Conservation (phyloP, 2,113 vertebrate species). For the Polypterus senegalus region DNA sequence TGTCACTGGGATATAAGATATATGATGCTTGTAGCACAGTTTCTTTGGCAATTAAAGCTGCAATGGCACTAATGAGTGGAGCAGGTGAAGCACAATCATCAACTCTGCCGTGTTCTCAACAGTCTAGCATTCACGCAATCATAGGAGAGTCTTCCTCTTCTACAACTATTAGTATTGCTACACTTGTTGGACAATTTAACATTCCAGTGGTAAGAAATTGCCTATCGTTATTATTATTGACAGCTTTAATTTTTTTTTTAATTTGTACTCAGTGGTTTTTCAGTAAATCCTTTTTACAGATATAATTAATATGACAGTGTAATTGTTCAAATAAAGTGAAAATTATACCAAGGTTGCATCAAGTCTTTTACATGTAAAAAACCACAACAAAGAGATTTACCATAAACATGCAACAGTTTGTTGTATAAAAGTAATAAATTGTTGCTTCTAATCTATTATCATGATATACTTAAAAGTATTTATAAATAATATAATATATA, state of each 20-base stretch:
- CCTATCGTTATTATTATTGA: neutral
- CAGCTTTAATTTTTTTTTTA: no score
- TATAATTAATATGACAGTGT: no score
- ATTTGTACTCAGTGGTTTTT: no score
- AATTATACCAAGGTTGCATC: no score
- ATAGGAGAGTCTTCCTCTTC: conserved; percentile 54
- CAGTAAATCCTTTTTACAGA: no score
- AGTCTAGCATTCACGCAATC: conserved; percentile 40
- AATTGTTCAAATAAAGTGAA: no score
- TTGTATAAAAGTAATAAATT: neutral
- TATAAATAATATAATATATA: neutral
- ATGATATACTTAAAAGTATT: neutral
- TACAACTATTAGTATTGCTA: conserved; percentile 50
- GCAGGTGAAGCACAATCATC: conserved; percentile 18
- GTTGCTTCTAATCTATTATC: neutral
- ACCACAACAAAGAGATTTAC: neutral
- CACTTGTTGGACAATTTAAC: conserved; percentile 45
- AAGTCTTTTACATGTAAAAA: neutral
- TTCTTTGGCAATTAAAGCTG: conserved; percentile 44
- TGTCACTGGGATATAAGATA: conserved; percentile 51
- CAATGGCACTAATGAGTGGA: conserved; percentile 45
- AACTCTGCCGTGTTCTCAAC: conserved; percentile 27
- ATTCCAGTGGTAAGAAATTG: conserved; percentile 50
- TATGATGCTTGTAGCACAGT: conserved; percentile 52
- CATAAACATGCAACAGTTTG: neutral